phyloP scores from a whole-genome alignment of 2,797 vertebrate species.

The Mionectes olivaceus region DNA sequence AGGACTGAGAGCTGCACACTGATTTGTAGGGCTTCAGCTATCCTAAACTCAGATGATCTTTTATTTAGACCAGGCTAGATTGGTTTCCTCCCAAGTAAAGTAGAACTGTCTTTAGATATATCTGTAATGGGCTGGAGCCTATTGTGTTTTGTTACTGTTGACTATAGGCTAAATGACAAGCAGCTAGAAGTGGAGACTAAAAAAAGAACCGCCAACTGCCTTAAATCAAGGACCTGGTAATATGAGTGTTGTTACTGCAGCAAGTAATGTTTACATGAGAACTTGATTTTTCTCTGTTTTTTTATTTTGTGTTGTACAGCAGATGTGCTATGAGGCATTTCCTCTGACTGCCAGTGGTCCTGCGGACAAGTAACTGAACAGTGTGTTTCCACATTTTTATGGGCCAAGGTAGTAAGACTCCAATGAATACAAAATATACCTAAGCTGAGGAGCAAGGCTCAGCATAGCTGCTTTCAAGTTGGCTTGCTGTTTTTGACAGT shows the following conservation, averaged over 20 bases:
- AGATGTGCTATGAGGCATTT: constrained; percentile 29
- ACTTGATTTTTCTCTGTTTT: background rate
- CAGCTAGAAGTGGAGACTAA: background rate
- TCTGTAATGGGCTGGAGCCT: background rate
- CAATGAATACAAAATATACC: background rate
- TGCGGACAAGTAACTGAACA: background rate
- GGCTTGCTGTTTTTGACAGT: background rate
- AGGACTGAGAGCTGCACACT: background rate
- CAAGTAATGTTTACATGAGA: constrained; percentile 56
- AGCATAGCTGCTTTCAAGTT: background rate
- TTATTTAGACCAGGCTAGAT: background rate
- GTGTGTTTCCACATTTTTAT: background rate
- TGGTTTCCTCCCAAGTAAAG: background rate
- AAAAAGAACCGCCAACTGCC: background rate
- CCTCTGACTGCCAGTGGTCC: background rate
- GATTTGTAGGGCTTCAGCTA: background rate
- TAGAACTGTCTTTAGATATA: background rate
- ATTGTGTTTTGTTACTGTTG: background rate
- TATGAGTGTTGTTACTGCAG: background rate
- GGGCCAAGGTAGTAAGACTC: background rate
- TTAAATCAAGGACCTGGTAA: background rate
- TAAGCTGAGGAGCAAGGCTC: background rate
- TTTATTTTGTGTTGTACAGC: background rate
- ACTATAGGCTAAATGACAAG: background rate
- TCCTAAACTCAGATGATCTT: background rate